Percentiles rank a stretch among this genome's conserved stretches.
phyloP scores from a whole-genome alignment of 2,113 vertebrate species.

The Pelmatolapia mariae region DNA sequence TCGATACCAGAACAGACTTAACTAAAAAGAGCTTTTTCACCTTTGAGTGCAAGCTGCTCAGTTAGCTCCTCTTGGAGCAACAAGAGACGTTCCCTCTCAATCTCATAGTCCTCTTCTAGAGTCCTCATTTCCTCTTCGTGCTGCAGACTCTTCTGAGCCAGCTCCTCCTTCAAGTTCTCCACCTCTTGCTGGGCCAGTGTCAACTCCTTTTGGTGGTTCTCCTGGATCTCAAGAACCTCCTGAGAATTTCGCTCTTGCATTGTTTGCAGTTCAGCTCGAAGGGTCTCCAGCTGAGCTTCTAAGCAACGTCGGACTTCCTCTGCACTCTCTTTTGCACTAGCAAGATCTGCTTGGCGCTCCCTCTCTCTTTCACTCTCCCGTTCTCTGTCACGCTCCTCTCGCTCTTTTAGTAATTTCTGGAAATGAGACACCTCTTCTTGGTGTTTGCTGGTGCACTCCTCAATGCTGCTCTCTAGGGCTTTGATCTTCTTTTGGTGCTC shows the following conservation, averaged over 20 bases:
- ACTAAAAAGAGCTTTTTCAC: slow-evolving; percentile 32
- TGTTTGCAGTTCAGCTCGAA: slow-evolving; percentile 73
- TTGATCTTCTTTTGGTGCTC: slow-evolving; percentile 72
- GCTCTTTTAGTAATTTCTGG: slow-evolving; percentile 74
- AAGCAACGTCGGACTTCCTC: slow-evolving; percentile 62
- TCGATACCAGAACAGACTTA: not conserved
- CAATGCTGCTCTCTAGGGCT: slow-evolving; percentile 71
- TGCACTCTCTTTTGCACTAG: slow-evolving; percentile 57
- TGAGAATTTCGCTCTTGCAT: slow-evolving; percentile 60
- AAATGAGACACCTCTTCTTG: slow-evolving; percentile 73
- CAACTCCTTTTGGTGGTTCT: slow-evolving; percentile 71
- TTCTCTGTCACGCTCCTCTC: slow-evolving; percentile 41
- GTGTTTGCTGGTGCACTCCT: slow-evolving; percentile 65
- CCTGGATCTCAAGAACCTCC: slow-evolving; percentile 70
- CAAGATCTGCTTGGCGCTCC: slow-evolving; percentile 37
- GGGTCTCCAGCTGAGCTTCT: slow-evolving; percentile 71
- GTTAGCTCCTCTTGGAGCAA: slow-evolving; percentile 71
- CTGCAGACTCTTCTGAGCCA: slow-evolving; percentile 65
- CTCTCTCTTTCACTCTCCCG: slow-evolving; percentile 68
- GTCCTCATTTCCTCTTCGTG: slow-evolving; percentile 80
- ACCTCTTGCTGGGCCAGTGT: slow-evolving; percentile 76
- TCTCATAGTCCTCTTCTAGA: slow-evolving; percentile 76
- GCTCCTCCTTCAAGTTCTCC: slow-evolving; percentile 76
- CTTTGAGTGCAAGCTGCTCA: slow-evolving; percentile 72
- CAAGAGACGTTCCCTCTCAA: slow-evolving; percentile 75